Evolutionary conservation across 2,113 vertebrate genomes (phyloP), one percentile per base, ranked within the genome.

Genomic region (Nestor notabilis): DNA sequence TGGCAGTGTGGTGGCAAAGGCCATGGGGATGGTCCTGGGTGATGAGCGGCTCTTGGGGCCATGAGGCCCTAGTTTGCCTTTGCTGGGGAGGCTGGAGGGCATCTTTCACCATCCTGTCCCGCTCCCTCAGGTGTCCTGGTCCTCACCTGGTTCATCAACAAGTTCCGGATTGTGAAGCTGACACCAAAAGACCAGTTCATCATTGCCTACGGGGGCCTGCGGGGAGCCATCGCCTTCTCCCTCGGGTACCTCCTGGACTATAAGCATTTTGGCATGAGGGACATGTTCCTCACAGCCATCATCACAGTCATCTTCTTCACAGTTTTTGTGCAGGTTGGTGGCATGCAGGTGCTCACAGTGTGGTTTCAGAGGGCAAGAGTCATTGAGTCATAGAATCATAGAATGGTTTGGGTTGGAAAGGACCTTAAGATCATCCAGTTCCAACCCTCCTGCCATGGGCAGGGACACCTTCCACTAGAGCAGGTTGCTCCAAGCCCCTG

Each of bases 241-340:
- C 98, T 99, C 20, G 98, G 98, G 23, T 99, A 99, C 97, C 98
- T 99, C n/a, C 98, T 99, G 83, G 44, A 99, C 2, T 37, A 93
- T 5, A 7, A 97, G 0, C 98, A 97, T 16, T 99, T 99, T 12
- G 94, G 96, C 61, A 98, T 98, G 98, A 99, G 98, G 77, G 94
- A 99, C 37, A 98, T 99, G 98, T 99, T 99, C 98, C 99, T 99
- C 92, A 99, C 99, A 0, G 99, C 99, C 97, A 99, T 99, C 98
- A 99, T 99, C 98, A 99, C 99, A 0, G 99, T 99, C 77, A 99
- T 99, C 98, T 99, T 99, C 98, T 99, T 99, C 98, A 99, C 99
- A 0, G 99, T 99, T 46, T 99, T 99, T 7, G 99, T 99, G 92
- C 99, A 99, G 99, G 99, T 99, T 94, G 95, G 97, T 78, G 87